phyloP scores from a whole-genome alignment of 1,140 invertebrate species.

The Ruditapes philippinarum region DNA sequence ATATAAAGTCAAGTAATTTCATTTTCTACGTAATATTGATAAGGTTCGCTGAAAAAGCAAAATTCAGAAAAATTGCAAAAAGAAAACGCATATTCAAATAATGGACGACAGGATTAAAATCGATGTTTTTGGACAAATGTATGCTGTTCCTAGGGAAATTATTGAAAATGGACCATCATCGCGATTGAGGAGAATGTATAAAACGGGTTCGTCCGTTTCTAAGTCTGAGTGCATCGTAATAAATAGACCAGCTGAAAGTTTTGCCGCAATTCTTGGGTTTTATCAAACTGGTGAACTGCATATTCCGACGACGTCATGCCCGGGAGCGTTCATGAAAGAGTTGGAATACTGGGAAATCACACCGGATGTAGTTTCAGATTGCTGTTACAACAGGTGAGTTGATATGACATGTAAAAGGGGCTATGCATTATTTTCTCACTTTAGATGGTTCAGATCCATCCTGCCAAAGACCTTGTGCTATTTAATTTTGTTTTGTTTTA shows the following conservation, averaged over 20 bases:
- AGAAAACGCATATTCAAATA: too few relatives aligned
- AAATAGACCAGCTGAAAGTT: slow-evolving; percentile 54
- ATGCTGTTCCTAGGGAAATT: background rate
- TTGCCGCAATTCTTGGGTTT: slow-evolving; percentile 74
- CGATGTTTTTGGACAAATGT: background rate
- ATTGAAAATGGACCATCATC: slow-evolving; percentile 2
- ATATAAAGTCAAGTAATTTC: too few relatives aligned
- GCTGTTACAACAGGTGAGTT: slow-evolving; percentile 75
- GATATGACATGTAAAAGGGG: too few relatives aligned
- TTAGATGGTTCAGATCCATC: too few relatives aligned
- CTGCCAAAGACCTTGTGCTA: too few relatives aligned
- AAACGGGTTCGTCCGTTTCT: background rate
- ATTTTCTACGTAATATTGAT: too few relatives aligned
- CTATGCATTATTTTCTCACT: too few relatives aligned
- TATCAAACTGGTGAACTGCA: slow-evolving; percentile 77
- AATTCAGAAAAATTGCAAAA: too few relatives aligned
- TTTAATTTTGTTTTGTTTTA: too few relatives aligned
- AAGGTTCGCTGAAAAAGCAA: too few relatives aligned
- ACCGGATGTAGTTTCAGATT: slow-evolving; percentile 68
- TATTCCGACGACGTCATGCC: slow-evolving; percentile 73
- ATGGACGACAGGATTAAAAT: background rate
- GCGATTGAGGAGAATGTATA: background rate
- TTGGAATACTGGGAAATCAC: slow-evolving; percentile 80
- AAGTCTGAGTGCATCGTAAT: background rate
- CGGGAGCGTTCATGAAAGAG: slow-evolving; percentile 74